Evolutionary conservation across 2,888 invertebrate species (phyloP).

Genomic region (Drosophila melanosoma): DNA sequence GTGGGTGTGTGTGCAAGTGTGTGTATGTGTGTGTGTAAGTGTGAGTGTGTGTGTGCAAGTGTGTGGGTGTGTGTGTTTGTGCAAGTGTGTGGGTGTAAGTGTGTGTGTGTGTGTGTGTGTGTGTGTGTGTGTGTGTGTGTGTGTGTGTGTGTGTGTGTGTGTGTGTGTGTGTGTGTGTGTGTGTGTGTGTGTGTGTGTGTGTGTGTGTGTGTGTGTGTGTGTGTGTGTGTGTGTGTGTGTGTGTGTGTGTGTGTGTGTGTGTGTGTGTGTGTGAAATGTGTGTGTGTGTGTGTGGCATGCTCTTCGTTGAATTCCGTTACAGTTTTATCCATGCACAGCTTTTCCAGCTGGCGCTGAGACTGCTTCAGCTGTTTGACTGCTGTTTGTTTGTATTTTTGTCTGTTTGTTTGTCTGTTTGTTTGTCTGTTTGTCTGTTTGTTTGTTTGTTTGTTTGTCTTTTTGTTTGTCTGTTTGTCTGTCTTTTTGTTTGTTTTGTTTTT

Average conservation of each 20-base stretch:
- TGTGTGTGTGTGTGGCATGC: slow-evolving; percentile 25
- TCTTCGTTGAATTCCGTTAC: slow-evolving; percentile 43
- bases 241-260: too few relatives aligned
- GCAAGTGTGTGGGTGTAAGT: slow-evolving; percentile 9
- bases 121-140: too few relatives aligned
- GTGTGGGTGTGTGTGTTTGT: slow-evolving; percentile 12
- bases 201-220: too few relatives aligned
- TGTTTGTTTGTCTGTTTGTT: neutral
- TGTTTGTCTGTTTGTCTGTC: too few relatives aligned
- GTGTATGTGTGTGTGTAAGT: slow-evolving; percentile 18
- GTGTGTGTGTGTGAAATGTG: neutral
- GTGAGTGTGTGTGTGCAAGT: slow-evolving; percentile 1
- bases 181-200: too few relatives aligned
- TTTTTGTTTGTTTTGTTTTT: neutral
- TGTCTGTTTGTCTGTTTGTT: slow-evolving; percentile 4
- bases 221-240: too few relatives aligned
- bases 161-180: too few relatives aligned
- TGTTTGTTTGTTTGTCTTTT: slow-evolving; percentile 4
- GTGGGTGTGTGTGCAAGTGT: neutral
- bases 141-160: too few relatives aligned
- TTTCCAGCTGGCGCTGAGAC: slow-evolving; percentile 1
- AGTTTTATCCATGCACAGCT: slow-evolving; percentile 8
- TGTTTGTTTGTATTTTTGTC: slow-evolving; percentile 4
- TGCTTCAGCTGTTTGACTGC: slow-evolving; percentile 5
- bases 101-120: slow-evolving; percentile 9